Base-by-base conservation (phyloP, 92 coral and sea anemone species). In the Palythoa caribaeorum region DNA sequence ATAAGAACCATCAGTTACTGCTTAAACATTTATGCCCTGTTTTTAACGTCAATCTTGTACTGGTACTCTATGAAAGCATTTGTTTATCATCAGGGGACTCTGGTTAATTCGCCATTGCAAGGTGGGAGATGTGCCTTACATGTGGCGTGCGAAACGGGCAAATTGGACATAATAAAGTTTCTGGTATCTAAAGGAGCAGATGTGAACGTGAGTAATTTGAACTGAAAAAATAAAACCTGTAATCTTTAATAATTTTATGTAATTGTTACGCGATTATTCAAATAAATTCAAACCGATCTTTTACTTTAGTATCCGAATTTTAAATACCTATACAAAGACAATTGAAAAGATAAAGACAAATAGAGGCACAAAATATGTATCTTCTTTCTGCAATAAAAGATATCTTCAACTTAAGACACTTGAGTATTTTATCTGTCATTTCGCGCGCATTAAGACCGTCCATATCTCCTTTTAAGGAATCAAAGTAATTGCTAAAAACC, bases 51-150 rank as follows among this genome's bases (percentile, higher is more conserved):
- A 28, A 28, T 28, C 28, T 28, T 28, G 28, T 28, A 28, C 0
- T 28, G 28, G 28, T 28, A 28, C 28, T 28, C 28, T 28, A n/a
- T 35, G 74, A 11, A 4, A 11, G 2, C 1, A 10, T 35, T 36
- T 38, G 16, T 36, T 81, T 81, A 19, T 19, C 59, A 35, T 39
- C 86, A 95, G 98, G 98, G 98, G 20, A 89, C 93, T 52, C 87
- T 90, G 73, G 92, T 93, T 6, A 95, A 95, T 83, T 78, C 93
- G 7, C 87, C 87, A 21, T 88, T 87, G 47, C 86, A 93, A 84
- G 84, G 95, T 38, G 98, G 98, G n/a, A 92, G 96, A 20, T 91
- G 93, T 17, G 89, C 98, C 1, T 90, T 95, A 13, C 98, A 95
- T 69, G 92, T 94, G 76, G 98, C 98, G 36, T 88, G 94, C 19